phyloP scores from a whole-genome alignment of 2,888 invertebrate genomes.

The Epinotia bilunana region DNA sequence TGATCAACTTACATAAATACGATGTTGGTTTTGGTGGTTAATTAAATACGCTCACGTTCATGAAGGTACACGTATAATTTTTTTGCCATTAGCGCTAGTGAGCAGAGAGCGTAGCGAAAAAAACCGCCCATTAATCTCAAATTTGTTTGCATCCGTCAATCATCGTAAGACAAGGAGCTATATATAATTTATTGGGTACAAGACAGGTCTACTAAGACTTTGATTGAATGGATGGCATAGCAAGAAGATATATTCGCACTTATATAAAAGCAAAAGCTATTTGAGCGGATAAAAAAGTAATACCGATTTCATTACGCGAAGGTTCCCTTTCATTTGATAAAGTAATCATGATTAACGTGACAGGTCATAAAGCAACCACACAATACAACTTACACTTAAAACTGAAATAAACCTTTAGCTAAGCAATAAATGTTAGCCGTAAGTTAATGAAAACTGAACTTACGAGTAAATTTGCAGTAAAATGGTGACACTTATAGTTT shows the following conservation, averaged over 20 bases:
- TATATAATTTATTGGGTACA: slow-evolving; percentile 37
- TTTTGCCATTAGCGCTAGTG: slow-evolving; percentile 10
- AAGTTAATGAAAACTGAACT: not conserved
- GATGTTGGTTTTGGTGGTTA: not conserved
- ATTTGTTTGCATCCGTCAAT: slow-evolving; percentile 41
- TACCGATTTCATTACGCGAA: not conserved
- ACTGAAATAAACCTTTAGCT: not conserved
- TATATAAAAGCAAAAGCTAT: slow-evolving; percentile 27
- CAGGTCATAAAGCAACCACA: not conserved
- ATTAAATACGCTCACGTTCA: not conserved
- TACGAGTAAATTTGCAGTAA: slow-evolving; percentile 4
- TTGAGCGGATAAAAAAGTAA: not conserved
- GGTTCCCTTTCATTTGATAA: not conserved
- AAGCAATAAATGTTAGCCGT: not conserved
- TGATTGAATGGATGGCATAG: slow-evolving; percentile 27
- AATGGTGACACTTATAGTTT: not conserved
- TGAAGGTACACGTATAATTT: not conserved
- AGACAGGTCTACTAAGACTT: slow-evolving; percentile 34
- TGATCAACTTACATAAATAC: not conserved
- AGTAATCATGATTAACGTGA: not conserved
- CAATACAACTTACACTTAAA: not conserved
- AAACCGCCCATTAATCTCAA: slow-evolving; percentile 34
- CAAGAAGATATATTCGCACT: slow-evolving; percentile 34
- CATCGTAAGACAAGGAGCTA: slow-evolving; percentile 39
- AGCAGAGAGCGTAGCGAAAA: slow-evolving; percentile 28